Base-by-base conservation (phyloP, 2,113 vertebrate species). In the Tricholaema leucomelas region DNA sequence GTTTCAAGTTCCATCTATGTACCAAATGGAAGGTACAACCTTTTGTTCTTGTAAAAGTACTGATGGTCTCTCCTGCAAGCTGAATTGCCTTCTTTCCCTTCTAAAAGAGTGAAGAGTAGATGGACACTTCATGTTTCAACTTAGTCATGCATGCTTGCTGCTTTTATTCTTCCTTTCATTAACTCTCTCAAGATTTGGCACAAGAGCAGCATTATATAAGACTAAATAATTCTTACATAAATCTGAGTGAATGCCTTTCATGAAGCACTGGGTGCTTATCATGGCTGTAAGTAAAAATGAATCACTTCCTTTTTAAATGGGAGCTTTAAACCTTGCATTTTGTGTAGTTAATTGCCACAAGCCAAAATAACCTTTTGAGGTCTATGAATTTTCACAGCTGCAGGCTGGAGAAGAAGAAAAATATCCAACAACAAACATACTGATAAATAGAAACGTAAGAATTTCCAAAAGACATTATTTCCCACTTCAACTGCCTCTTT, bases 361-460 rank as follows among this genome's bases (percentile, higher is more conserved):
- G 63, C 90, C 85, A 73, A 96, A 94, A 94, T 92, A 94, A 94
- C 89, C 91, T 93, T 93, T 91, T 82, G 60, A 94, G 93, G 87
- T 85, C 71, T 59, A n/a, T 61, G 81, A 70, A 94, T 95, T 95
- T 94, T 85, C 90, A 85, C 95, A 95, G 94, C 93, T 94, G 91
- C 87, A 89, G 82, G 63, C 75, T 52, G 64, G 44, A 73, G 33
- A 30, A 30, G 65, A 81, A 31, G 78, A 93, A 73, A 25, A 50
- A 25, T n/a, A n/a, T n/a, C n/a, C 24, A 50, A 24, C 21, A 50
- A 50, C 42, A 44, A 44, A 44, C 75, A 77, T 44, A 61, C 44
- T 56, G 66, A 89, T 82, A 89, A 92, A 90, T 30, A 90, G 83
- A 93, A 91, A 92, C 66, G 69, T 87, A 84, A 93, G 84, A 88